These are phyloP conservation scores for Sarcoramphus papa DNA, from an alignment of 2,797 vertebrate species.

Conservation along the genomic window DNA sequence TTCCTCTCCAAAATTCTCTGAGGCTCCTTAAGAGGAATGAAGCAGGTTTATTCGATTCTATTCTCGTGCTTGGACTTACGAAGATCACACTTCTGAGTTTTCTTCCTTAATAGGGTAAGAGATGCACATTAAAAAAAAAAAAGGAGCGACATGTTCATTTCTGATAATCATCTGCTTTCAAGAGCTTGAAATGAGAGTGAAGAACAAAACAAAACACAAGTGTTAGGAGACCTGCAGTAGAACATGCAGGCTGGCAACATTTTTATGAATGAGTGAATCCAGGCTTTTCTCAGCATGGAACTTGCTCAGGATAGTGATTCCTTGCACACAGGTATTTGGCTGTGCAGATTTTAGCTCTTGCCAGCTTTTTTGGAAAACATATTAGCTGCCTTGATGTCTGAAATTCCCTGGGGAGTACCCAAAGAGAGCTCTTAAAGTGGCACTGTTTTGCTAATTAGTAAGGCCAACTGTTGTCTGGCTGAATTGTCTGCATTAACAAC, in stretches of 20 bases:
- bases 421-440: slow-evolving; percentile 52
- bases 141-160: background rate
- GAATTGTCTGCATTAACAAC: slow-evolving; percentile 41
- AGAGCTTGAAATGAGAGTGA: background rate
- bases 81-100: background rate
- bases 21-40: background rate
- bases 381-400: slow-evolving; percentile 29
- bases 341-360: background rate
- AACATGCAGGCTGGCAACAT: background rate
- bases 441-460: slow-evolving; percentile 58
- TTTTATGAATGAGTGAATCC: slow-evolving; percentile 29
- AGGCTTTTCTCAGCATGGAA: background rate
- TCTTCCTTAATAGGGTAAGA: background rate
- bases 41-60: background rate
- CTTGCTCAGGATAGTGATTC: background rate
- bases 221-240: background rate
- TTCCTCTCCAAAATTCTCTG: background rate
- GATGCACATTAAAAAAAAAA: background rate
- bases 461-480: slow-evolving; percentile 66
- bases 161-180: background rate
- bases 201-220: background rate
- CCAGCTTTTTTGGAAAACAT: slow-evolving; percentile 27
- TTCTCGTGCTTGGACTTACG: background rate
- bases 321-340: background rate
- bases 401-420: slow-evolving; percentile 24